Conservation (phyloP, 2,113 vertebrate genomes). For the Dryoscopus gambensis region DNA sequence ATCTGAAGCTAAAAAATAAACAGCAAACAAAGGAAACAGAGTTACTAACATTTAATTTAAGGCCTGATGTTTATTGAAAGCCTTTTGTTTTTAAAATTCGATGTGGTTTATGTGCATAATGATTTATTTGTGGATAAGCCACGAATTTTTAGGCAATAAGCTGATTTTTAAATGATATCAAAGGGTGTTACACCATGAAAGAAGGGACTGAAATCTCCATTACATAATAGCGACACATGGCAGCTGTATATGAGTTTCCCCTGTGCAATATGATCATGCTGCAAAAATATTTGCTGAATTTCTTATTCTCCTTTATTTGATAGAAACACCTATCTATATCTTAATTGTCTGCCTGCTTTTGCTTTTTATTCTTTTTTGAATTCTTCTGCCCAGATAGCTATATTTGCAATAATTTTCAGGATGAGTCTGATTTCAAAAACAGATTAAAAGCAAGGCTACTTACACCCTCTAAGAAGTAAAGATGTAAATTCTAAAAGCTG, state of each 20-base stretch:
- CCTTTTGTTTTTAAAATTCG: not conserved
- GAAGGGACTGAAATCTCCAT: not conserved
- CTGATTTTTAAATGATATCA: not conserved
- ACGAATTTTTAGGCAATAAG: fast-evolving
- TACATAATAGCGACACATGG: not conserved
- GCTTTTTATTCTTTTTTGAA: not conserved
- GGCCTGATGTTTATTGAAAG: not conserved
- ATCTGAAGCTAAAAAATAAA: not conserved
- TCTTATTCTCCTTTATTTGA: not conserved
- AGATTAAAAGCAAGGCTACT: not conserved
- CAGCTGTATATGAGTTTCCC: not conserved
- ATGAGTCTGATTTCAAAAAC: not conserved
- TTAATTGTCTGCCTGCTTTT: not conserved
- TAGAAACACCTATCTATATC: not conserved
- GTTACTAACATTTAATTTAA: not conserved
- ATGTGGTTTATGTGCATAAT: not conserved
- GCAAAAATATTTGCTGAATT: not conserved
- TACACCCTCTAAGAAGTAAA: not conserved
- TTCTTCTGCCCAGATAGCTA: not conserved
- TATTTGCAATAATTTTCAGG: not conserved
- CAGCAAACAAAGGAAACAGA: not conserved
- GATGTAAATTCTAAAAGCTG: not conserved
- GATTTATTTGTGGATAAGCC: not conserved
- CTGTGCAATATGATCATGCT: not conserved
- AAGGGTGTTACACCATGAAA: not conserved